phyloP scores from a whole-genome alignment of 2,113 vertebrate species.

The Anguilla rostrata region DNA sequence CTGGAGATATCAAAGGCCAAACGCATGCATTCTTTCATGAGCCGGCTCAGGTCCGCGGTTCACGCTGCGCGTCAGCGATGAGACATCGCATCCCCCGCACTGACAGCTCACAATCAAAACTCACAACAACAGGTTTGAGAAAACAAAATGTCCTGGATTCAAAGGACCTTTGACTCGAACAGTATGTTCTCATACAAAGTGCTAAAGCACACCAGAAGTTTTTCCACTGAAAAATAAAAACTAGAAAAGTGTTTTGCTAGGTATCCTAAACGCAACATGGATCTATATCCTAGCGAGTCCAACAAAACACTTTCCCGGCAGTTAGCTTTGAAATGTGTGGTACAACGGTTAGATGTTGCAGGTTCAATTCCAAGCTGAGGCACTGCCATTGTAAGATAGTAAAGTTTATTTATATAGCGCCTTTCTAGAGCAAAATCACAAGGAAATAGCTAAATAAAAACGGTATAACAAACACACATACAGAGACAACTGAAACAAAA shows the following conservation, averaged over 20 bases:
- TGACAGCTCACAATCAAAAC: neutral
- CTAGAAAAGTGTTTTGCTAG: too few relatives aligned
- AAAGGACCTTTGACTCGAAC: neutral
- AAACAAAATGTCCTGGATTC: neutral
- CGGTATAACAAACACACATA: too few relatives aligned
- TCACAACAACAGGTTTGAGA: neutral
- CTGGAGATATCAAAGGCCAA: slow-evolving; percentile 28
- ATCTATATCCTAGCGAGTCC: neutral
- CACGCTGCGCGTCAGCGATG: neutral
- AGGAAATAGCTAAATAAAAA: too few relatives aligned
- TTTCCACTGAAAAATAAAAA: too few relatives aligned
- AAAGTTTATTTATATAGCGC: too few relatives aligned
- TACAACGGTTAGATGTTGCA: too few relatives aligned
- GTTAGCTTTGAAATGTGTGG: neutral
- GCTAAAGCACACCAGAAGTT: neutral
- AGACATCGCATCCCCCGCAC: neutral
- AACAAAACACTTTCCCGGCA: neutral
- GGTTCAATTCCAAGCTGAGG: too few relatives aligned
- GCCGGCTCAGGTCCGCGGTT: slow-evolving; percentile 3
- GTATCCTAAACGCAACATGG: too few relatives aligned
- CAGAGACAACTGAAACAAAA: too few relatives aligned
- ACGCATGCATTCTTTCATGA: slow-evolving; percentile 34
- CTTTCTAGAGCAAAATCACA: too few relatives aligned
- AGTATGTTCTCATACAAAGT: neutral
- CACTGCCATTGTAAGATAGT: too few relatives aligned